Evolutionary conservation across 2,888 invertebrate species (phyloP), one percentile per base, ranked within the genome.

Genomic region (Elegia similella): DNA sequence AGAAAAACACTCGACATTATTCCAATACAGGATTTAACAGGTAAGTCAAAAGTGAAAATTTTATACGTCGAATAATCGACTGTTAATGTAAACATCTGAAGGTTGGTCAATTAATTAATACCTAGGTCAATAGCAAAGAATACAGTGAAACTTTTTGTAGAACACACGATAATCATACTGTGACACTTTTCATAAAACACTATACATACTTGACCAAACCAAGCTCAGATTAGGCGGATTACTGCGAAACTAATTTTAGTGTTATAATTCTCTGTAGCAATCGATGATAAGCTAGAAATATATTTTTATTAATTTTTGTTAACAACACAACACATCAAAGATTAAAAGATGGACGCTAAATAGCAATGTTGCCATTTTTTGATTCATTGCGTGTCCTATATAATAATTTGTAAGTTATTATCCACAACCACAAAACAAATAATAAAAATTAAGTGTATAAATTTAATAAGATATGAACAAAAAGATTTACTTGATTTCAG

Each of bases 291-390:
- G 59, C 58, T 63, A 65, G 60, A 63, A 75, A 66, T 75, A 74
- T 73, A 75, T 78, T 76, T 80, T 68, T 73, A 75, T 73, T 70
- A 82, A 80, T 84, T 84, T 82, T 76, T 73, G 68, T 77, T 78
- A 84, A 86, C 83, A 88, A 87, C 85, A 89, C 86, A 89, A 88
- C 84, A 89, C 88, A 89, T 84, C 86, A 87, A 86, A 82, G 81
- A 85, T 80, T 82, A 88, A 90, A 56, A 90, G 90, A 91, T 91
- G 91, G 91, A 91, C 90, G 91, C 90, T 82, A 86, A 86, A 86
- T 86, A 80, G 76, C 79, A 70, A 79, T 85, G 85, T 88, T 88
- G 87, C 80, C 78, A 46, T 44, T 70, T 72, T 74, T 68, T n/a
- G n/a, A n/a, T 73, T 77, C 74, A 15, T 50, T 70, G 76, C 76